These are phyloP conservation scores for Lissonota sp. DNA, from an alignment of 2,888 invertebrate genomes.

Conservation along the genomic window DNA sequence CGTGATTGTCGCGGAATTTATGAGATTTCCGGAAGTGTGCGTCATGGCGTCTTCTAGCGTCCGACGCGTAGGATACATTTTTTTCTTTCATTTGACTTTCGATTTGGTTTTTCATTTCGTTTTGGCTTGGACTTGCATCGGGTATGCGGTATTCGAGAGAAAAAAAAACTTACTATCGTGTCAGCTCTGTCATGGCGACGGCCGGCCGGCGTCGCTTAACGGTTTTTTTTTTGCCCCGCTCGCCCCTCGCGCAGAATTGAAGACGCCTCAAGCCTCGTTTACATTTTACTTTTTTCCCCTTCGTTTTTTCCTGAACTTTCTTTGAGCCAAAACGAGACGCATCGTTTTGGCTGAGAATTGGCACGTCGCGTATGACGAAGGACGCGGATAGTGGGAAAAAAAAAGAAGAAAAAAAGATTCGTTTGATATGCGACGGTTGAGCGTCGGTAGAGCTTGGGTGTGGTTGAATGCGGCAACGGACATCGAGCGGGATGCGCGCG, in stretches of 20 bases:
- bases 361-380: conserved; percentile 15
- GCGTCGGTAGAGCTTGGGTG: conserved; percentile 73
- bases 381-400: not conserved
- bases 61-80: too few relatives aligned
- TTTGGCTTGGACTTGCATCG: not conserved
- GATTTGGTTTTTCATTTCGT: too few relatives aligned
- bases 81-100: too few relatives aligned
- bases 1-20: too few relatives aligned
- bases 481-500: conserved; percentile 83
- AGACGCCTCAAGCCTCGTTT: conserved; percentile 4
- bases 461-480: conserved; percentile 79
- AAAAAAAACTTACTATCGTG: conserved; percentile 45
- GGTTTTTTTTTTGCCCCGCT: conserved; percentile 65
- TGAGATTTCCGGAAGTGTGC: too few relatives aligned
- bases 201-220: conserved; percentile 72
- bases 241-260: conserved; percentile 16
- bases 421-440: conserved; percentile 26
- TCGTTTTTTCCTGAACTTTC: too few relatives aligned
- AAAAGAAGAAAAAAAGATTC: conserved; percentile 16
- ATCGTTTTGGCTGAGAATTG: conserved; percentile 13
- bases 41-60: too few relatives aligned
- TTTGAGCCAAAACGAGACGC: not conserved
- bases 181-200: conserved; percentile 76
- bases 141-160: conserved; percentile 56
- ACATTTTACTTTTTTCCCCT: not conserved